These are phyloP conservation scores for Actenoides lindsayi DNA, from an alignment of 2,113 vertebrate genomes.

Conservation along the genomic window DNA sequence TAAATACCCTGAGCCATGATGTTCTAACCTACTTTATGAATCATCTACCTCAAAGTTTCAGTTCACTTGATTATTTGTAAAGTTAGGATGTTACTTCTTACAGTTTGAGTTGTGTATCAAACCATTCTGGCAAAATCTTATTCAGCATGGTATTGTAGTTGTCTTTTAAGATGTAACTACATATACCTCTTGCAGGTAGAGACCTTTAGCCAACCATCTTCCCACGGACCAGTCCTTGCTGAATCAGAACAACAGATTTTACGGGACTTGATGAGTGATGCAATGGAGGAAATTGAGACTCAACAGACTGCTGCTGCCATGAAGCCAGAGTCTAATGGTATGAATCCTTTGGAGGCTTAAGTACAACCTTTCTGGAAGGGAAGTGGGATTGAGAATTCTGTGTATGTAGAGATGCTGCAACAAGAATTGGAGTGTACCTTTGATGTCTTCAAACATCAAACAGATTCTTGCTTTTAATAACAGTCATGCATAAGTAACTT, in stretches of 20 bases:
- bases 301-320: slow-evolving; percentile 67
- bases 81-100: background rate
- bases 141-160: background rate
- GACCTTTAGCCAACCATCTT: slow-evolving; percentile 66
- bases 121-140: background rate
- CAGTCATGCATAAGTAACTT: background rate
- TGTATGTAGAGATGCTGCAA: background rate
- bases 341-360: background rate
- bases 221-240: slow-evolving; percentile 82
- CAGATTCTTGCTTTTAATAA: background rate
- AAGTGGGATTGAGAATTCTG: background rate
- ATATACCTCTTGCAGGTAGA: slow-evolving; percentile 76
- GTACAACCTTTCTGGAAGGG: background rate
- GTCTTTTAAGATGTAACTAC: background rate
- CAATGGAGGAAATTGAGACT: slow-evolving; percentile 92
- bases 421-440: background rate
- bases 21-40: background rate
- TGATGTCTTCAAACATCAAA: background rate
- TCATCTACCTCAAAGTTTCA: background rate
- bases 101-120: background rate
- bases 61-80: background rate
- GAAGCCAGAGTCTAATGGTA: slow-evolving; percentile 82
- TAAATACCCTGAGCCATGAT: background rate
- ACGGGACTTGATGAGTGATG: slow-evolving; percentile 96
- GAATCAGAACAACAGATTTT: slow-evolving; percentile 94